Conservation (phyloP, 35 echinoderm and acorn worm species). For the Hemicentrotus pulcherrimus region DNA sequence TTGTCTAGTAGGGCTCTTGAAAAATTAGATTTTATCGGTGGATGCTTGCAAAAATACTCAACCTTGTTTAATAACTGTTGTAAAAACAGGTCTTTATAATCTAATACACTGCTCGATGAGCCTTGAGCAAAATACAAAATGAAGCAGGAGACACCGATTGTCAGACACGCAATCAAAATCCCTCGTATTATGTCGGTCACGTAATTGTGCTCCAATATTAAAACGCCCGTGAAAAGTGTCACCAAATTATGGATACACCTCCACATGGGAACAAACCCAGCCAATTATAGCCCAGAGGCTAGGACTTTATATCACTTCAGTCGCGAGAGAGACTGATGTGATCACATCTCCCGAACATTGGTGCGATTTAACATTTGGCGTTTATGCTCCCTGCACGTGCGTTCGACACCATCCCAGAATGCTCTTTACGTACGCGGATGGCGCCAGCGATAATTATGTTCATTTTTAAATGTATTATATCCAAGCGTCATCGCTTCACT, state of each 20-base stretch:
- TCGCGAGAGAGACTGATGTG: background rate
- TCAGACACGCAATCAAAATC: too few relatives aligned
- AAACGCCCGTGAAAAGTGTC: background rate
- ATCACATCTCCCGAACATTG: background rate
- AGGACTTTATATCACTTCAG: background rate
- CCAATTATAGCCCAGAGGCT: background rate
- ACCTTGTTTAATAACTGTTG: too few relatives aligned
- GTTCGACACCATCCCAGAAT: background rate
- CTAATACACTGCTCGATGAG: too few relatives aligned
- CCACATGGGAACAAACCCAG: background rate
- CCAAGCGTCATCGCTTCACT: background rate
- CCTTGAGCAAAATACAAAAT: too few relatives aligned
- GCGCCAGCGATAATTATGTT: background rate
- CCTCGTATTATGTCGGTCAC: background rate
- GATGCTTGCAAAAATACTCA: too few relatives aligned
- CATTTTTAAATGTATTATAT: background rate
- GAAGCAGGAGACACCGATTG: too few relatives aligned
- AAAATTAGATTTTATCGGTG: too few relatives aligned
- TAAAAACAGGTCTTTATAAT: too few relatives aligned
- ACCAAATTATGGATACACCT: constrained; percentile 2
- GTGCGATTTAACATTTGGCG: background rate
- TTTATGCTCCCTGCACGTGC: background rate
- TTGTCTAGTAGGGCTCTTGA: too few relatives aligned
- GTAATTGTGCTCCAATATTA: background rate
- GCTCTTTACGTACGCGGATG: background rate